phyloP scores from a whole-genome alignment of 2,113 vertebrate genomes.

The Tragelaphus imberbis region DNA sequence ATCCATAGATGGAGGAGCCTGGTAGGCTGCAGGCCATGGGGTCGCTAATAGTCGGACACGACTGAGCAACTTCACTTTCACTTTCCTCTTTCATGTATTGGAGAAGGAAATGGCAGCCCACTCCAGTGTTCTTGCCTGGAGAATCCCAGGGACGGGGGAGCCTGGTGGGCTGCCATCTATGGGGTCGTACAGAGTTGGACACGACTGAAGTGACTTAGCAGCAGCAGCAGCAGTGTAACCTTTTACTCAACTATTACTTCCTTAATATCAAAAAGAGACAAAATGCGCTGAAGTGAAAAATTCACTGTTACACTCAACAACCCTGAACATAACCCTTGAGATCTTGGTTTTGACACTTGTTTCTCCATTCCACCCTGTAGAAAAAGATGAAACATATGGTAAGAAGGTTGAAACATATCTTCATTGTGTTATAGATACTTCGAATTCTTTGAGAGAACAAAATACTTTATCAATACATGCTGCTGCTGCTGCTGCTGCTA shows the following conservation, averaged over 20 bases:
- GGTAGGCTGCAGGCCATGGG: too few relatives aligned
- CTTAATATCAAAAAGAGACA: background rate
- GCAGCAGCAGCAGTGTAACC: background rate
- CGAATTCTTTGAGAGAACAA: background rate
- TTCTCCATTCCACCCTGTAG: conserved; percentile 63
- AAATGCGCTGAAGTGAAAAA: background rate
- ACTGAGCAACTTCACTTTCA: too few relatives aligned
- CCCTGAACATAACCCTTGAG: background rate
- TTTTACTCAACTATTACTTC: background rate
- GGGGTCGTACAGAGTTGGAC: too few relatives aligned
- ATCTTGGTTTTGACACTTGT: conserved; percentile 18
- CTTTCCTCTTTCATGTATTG: too few relatives aligned
- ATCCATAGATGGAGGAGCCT: too few relatives aligned
- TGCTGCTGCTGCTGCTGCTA: too few relatives aligned
- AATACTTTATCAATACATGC: background rate
- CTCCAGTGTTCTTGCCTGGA: too few relatives aligned
- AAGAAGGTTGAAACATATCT: background rate
- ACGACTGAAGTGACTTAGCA: too few relatives aligned
- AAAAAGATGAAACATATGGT: background rate
- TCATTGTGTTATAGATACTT: background rate
- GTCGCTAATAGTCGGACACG: too few relatives aligned
- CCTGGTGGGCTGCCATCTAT: too few relatives aligned
- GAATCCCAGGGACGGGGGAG: too few relatives aligned
- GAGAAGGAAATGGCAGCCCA: too few relatives aligned
- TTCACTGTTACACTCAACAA: conserved; percentile 42